Conservation (phyloP, 2,797 vertebrate genomes). For the Intellagama lesueurii region DNA sequence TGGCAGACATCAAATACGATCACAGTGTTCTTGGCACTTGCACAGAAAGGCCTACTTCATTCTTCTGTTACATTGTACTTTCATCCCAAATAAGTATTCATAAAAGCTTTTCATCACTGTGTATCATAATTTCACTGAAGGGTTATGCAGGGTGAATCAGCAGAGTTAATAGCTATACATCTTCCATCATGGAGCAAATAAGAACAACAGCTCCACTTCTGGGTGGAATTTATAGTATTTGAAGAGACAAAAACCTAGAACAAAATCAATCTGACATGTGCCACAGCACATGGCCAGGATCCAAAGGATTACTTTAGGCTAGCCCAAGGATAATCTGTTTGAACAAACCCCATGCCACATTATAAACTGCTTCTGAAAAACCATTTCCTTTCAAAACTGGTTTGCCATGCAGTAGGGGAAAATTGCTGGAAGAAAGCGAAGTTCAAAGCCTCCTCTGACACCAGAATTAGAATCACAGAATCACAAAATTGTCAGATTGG, state of each 20-base stretch:
- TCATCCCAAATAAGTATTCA: conserved; percentile 21
- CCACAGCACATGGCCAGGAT: conserved; percentile 30
- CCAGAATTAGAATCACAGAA: not conserved
- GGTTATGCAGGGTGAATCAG: conserved; percentile 16
- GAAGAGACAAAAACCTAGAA: conserved; percentile 3
- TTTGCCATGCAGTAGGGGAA: too few species aligned
- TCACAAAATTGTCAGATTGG: too few species aligned
- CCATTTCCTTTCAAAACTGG: not conserved
- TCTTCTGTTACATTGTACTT: conserved; percentile 27
- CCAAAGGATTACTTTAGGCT: not conserved
- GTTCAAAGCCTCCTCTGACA: not conserved
- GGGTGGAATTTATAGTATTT: conserved; percentile 23
- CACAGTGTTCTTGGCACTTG: not conserved
- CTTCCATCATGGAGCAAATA: conserved; percentile 27
- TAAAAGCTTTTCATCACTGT: conserved; percentile 35
- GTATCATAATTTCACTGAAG: conserved; percentile 29
- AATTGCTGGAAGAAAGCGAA: not conserved
- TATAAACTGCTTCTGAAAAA: conserved; percentile 1
- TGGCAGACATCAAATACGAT: not conserved
- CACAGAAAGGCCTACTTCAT: conserved; percentile 23
- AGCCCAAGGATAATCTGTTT: not conserved
- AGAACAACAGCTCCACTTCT: not conserved
- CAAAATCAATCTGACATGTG: not conserved
- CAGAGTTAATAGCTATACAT: not conserved
- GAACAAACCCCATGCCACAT: not conserved